Conservation (phyloP, 2,888 invertebrate species). For the Thecocarcelia acutangulata region DNA sequence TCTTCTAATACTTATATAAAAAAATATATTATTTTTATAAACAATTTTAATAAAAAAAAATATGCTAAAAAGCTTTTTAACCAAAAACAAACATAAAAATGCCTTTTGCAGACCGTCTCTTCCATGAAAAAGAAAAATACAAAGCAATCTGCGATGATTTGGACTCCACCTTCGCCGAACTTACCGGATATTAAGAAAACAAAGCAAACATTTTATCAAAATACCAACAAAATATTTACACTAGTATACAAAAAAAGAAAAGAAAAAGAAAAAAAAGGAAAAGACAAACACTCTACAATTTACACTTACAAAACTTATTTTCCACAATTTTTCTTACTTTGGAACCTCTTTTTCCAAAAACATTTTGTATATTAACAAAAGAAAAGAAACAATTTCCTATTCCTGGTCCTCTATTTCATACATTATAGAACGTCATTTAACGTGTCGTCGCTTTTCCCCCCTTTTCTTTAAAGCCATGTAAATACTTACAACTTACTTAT, state of each 20-base stretch:
- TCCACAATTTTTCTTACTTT: slow-evolving; percentile 16
- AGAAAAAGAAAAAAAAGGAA: too few species aligned
- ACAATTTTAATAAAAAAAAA: slow-evolving; percentile 53
- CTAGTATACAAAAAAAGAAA: slow-evolving; percentile 13
- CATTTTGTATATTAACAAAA: slow-evolving; percentile 39
- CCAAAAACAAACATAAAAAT: slow-evolving; percentile 75
- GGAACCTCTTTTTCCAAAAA: slow-evolving; percentile 6
- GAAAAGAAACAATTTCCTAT: slow-evolving; percentile 29
- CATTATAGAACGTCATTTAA: slow-evolving; percentile 9
- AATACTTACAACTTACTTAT: slow-evolving; percentile 50
- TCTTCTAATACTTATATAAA: slow-evolving; percentile 26
- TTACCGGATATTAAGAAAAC: slow-evolving; percentile 93
- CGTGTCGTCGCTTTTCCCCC: slow-evolving; percentile 4
- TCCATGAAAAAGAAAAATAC: slow-evolving; percentile 92
- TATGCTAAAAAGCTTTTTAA: slow-evolving; percentile 72
- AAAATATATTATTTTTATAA: slow-evolving; percentile 60
- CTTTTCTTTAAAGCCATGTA: slow-evolving; percentile 32
- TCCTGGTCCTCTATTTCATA: not conserved
- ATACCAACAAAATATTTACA: slow-evolving; percentile 47
- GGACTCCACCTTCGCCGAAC: slow-evolving; percentile 97
- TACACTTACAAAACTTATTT: slow-evolving; percentile 20
- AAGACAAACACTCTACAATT: slow-evolving; percentile 36
- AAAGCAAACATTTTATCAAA: slow-evolving; percentile 76
- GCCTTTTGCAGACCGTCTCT: slow-evolving; percentile 89
- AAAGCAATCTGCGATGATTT: slow-evolving; percentile 98